Conservation (phyloP, 2,888 invertebrate species). For the Schizotus pectinicornis region DNA sequence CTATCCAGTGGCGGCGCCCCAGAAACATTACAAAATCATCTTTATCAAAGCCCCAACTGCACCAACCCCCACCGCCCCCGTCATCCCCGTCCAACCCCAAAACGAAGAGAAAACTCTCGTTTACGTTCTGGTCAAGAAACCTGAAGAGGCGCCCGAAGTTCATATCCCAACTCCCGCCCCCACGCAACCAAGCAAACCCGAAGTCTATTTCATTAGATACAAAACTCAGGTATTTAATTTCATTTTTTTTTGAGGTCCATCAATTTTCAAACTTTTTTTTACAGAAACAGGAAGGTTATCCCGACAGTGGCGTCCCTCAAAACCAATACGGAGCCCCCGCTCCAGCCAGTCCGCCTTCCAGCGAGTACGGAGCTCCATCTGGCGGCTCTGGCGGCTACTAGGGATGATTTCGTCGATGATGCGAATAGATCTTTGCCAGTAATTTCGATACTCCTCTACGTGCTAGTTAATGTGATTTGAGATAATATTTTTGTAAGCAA, state of each 20-base stretch:
- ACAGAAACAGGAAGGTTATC: constrained; percentile 57
- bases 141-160: constrained; percentile 82
- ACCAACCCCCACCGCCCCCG: constrained; percentile 80
- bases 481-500: constrained; percentile 14
- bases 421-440: constrained; percentile 27
- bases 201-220: constrained; percentile 90
- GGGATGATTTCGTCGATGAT: constrained; percentile 2
- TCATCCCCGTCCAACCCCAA: constrained; percentile 81
- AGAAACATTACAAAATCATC: constrained; percentile 85
- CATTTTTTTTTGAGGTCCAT: neutral
- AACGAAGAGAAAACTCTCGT: constrained; percentile 90
- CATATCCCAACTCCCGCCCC: constrained; percentile 80
- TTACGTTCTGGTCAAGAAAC: constrained; percentile 88
- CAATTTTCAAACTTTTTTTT: constrained; percentile 23
- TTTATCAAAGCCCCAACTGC: constrained; percentile 88
- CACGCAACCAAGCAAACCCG: constrained; percentile 87
- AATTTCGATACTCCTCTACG: constrained; percentile 22
- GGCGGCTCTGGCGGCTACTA: constrained; percentile 37
- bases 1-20: constrained; percentile 66
- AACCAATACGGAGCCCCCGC: constrained; percentile 61
- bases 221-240: constrained; percentile 73
- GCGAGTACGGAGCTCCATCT: constrained; percentile 68
- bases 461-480: constrained; percentile 21
- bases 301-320: constrained; percentile 55
- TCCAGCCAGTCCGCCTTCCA: constrained; percentile 56